Evolutionary conservation across 2,113 vertebrate species (phyloP), one percentile per base, ranked within the genome.

Genomic region (Equus przewalskii): DNA sequence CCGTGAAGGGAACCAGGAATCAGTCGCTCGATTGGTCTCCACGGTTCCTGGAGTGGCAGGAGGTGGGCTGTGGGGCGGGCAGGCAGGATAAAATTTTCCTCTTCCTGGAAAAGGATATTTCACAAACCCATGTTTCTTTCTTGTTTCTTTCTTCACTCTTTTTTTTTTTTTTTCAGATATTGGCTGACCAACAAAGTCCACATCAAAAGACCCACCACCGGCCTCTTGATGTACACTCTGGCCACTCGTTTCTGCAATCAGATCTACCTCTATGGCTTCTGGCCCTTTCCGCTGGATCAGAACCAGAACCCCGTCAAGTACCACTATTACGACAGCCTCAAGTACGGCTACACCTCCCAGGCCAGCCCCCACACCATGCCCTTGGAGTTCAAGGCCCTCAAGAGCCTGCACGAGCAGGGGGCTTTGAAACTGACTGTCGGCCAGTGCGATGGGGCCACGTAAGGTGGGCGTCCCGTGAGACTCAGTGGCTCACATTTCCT

Each of bases 101-200:
- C 72, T 86, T 73, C 62, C 79, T 33, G 6, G 21, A 75, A 75
- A 75, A 84, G 3, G 24, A 30, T 51, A 9, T 67, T 14, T 54
- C 54, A n/a, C 14, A 75, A 79, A 44, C 80, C 72, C 33, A 12
- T 10, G 41, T 72, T 10, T 56, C 56, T 54, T 70, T 13, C 22
- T 33, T 33, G 91, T n/a, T 75, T 76, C 12, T 96, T 54, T 70
- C 0, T 80, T 96, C 10, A 7, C 24, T 22, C 5, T 30, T 6
- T 64, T 33, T 76, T 49, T 51, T 41, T 91, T 54, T 91, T 41
- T 96, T 75, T 33, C 98, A 99, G 99, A 97, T 99, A 99, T 94
- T 99, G 99, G 99, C 98, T 99, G 49, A 99, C 99, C 2, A 99
- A 99, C 98, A 99, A 99, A 67, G 99, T 99, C 79, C 99, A 99